Percentiles rank a stretch among this genome's conserved stretches.
phyloP scores from a whole-genome alignment of 1,140 invertebrate species.

The Frieseomelitta varia region DNA sequence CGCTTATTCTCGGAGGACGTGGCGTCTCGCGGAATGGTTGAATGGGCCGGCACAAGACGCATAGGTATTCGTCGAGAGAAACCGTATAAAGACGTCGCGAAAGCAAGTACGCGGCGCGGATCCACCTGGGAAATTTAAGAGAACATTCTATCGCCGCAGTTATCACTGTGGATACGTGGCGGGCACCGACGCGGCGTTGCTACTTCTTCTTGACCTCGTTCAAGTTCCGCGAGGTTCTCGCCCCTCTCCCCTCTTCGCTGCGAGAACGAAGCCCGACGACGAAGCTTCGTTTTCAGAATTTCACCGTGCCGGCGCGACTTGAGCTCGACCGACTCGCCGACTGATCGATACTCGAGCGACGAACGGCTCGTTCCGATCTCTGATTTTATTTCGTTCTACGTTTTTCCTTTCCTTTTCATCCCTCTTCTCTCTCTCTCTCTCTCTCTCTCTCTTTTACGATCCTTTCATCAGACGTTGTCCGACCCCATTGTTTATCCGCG shows the following conservation, averaged over 20 bases:
- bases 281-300: slow-evolving; percentile 40
- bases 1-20: slow-evolving; percentile 65
- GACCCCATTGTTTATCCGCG: background rate
- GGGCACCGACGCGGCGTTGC: slow-evolving; percentile 39
- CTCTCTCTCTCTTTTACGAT: background rate
- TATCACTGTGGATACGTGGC: slow-evolving; percentile 65
- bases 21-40: slow-evolving; percentile 56
- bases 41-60: slow-evolving; percentile 50
- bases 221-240: slow-evolving; percentile 5
- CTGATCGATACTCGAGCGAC: slow-evolving; percentile 2
- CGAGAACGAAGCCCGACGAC: slow-evolving; percentile 11
- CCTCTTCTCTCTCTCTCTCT: too few relatives aligned
- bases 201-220: slow-evolving; percentile 56
- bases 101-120: slow-evolving; percentile 59
- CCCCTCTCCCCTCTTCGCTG: too few relatives aligned
- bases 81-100: slow-evolving; percentile 68
- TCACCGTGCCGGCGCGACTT: slow-evolving; percentile 15
- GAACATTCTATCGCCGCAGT: slow-evolving; percentile 69
- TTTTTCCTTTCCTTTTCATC: too few relatives aligned
- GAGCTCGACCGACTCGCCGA: background rate
- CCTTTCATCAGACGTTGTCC: background rate
- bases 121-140: slow-evolving; percentile 70
- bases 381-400: background rate
- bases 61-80: slow-evolving; percentile 44
- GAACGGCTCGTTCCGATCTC: background rate